A percentile compares a stretch with the other conserved stretches of the same genome.
phyloP scores from a whole-genome alignment of 2,113 vertebrate species.

The Ranitomeya variabilis region DNA sequence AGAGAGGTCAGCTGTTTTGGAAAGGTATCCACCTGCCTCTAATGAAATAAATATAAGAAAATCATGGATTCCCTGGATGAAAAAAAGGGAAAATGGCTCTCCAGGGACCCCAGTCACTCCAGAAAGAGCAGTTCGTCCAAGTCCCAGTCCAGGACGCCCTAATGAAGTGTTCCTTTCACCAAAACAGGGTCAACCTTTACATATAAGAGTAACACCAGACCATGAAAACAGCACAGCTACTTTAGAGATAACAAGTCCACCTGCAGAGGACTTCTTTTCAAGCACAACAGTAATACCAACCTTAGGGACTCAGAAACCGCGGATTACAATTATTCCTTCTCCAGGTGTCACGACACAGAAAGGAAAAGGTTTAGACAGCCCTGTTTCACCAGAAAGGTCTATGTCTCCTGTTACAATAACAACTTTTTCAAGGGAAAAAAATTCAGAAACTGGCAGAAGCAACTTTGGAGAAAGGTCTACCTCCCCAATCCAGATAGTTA shows the following conservation, averaged over 20 bases:
- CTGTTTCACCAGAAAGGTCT: constrained; percentile 73
- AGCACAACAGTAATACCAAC: constrained; percentile 94
- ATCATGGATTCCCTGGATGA: constrained; percentile 92
- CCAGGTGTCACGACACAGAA: constrained; percentile 74
- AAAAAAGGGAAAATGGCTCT: constrained; percentile 78
- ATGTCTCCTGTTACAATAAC: constrained; percentile 93
- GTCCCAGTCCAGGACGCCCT: constrained; percentile 61
- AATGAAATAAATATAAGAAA: constrained; percentile 79
- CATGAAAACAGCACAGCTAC: constrained; percentile 88
- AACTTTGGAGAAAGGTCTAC: constrained; percentile 70
- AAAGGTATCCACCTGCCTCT: constrained; percentile 86
- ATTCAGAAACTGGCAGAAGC: constrained; percentile 72
- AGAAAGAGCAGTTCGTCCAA: constrained; percentile 75
- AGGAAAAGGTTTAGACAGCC: constrained; percentile 67
- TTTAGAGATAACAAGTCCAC: constrained; percentile 91
- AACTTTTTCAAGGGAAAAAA: constrained; percentile 84
- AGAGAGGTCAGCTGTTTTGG: constrained; percentile 80
- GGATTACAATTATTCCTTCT: constrained; percentile 93
- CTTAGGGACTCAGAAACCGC: constrained; percentile 87
- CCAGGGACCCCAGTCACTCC: constrained; percentile 59
- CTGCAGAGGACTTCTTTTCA: constrained; percentile 90
- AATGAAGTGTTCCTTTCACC: constrained; percentile 81
- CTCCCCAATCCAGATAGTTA: constrained; percentile 90
- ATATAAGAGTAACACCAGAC: constrained; percentile 91
- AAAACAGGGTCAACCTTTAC: constrained; percentile 86